Percentiles rank a stretch among this genome's conserved stretches.
Conservation (phyloP, 1,140 invertebrate species). For the Melitaea cinxia region DNA sequence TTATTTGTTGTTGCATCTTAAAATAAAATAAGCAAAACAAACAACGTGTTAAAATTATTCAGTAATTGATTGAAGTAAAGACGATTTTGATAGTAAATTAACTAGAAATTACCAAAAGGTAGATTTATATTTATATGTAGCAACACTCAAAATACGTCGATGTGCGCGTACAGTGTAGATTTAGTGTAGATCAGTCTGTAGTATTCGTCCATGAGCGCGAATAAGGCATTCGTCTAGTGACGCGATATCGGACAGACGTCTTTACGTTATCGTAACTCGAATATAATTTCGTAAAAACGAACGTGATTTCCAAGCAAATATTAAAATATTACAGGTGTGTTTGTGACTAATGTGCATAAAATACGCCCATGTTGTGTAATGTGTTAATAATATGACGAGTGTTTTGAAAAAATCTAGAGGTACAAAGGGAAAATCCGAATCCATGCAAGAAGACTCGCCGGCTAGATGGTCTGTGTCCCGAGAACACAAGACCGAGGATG, state of each 20-base stretch:
- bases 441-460: constrained; percentile 77
- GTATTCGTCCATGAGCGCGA: constrained; percentile 21
- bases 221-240: constrained; percentile 31
- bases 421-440: constrained; percentile 77
- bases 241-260: constrained; percentile 28
- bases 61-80: too few relatives aligned
- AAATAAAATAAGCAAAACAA: too few relatives aligned
- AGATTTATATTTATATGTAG: constrained; percentile 23
- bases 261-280: constrained; percentile 26
- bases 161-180: constrained; percentile 32
- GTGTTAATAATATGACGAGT: constrained; percentile 76
- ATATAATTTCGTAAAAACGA: constrained; percentile 14
- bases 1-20: too few relatives aligned
- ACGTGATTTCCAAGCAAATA: constrained; percentile 14
- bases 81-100: too few relatives aligned
- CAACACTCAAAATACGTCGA: constrained; percentile 38
- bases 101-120: constrained; percentile 36
- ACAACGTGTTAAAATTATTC: too few relatives aligned
- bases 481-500: constrained; percentile 84
- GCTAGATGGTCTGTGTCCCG: constrained; percentile 62
- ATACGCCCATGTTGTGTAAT: constrained; percentile 54
- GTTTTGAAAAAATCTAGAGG: constrained; percentile 77
- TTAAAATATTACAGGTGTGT: constrained; percentile 29
- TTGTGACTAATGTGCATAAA: constrained; percentile 39
- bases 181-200: constrained; percentile 29